Evolutionary conservation across 2,888 invertebrate species (phyloP).

Genomic region (Drosophila acutilabella): DNA sequence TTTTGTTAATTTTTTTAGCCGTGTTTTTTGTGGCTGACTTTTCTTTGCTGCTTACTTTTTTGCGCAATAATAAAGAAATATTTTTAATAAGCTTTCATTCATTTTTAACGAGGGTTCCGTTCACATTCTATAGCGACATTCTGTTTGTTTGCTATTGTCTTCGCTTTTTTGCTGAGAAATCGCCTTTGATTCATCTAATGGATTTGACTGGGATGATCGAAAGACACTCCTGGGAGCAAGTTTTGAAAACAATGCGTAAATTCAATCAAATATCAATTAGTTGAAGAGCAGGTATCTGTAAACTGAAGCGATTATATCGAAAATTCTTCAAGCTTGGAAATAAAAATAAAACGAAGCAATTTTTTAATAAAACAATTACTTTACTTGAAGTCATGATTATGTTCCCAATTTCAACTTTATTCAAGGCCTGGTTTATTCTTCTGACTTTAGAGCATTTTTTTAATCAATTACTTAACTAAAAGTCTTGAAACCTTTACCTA

Average conservation of each 20-base stretch:
- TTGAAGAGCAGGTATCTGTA: no score
- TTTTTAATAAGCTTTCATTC: slow-evolving; percentile 81
- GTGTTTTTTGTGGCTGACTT: slow-evolving; percentile 21
- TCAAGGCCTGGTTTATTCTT: no score
- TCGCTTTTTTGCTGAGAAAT: slow-evolving; percentile 52
- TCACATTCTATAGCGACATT: slow-evolving; percentile 76
- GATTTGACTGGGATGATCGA: slow-evolving; percentile 53
- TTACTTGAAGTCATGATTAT: no score
- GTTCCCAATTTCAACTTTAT: no score
- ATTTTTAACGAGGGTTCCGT: slow-evolving; percentile 78
- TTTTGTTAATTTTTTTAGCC: slow-evolving; percentile 22
- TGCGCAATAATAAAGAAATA: slow-evolving; percentile 77
- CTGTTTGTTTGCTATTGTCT: slow-evolving; percentile 42
- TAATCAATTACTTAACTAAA: no score
- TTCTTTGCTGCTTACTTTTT: slow-evolving; percentile 33
- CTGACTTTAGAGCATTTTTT: no score
- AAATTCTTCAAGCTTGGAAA: no score
- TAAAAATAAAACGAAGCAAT: no score
- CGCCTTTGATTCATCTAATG: slow-evolving; percentile 76
- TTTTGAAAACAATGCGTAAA: slow-evolving; percentile 35
- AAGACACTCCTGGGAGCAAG: slow-evolving; percentile 63
- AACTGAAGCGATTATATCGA: no score
- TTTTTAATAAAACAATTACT: no score
- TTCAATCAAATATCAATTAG: slow-evolving; percentile 63
- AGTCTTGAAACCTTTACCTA: neutral